Percentiles rank a stretch among this genome's conserved stretches.
Evolutionary conservation across 2,888 invertebrate species (phyloP).

Genomic region (Mantis religiosa): DNA sequence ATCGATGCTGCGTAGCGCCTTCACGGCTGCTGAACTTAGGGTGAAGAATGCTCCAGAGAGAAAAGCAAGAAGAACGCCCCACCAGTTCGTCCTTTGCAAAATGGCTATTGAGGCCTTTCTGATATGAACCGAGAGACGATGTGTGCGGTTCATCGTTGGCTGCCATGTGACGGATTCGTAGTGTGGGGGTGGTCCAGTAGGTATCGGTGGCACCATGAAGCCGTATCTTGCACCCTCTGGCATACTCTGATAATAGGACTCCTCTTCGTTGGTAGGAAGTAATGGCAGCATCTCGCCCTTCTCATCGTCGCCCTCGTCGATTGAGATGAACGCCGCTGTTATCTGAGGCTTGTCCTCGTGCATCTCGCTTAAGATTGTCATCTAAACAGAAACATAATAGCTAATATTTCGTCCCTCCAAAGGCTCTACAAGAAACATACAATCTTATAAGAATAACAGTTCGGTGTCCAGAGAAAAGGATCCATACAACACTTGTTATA

Average conservation of each 20-base stretch:
- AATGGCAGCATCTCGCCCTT: not conserved
- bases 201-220: not conserved
- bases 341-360: not conserved
- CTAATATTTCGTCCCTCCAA: too few species aligned
- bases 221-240: not conserved
- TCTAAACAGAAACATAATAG: not conserved
- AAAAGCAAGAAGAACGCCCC: slow-evolving; percentile 46
- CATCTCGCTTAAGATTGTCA: not conserved
- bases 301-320: not conserved
- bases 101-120: not conserved
- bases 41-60: slow-evolving; percentile 49
- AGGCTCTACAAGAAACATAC: too few species aligned
- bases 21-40: slow-evolving; percentile 46
- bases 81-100: slow-evolving; percentile 11
- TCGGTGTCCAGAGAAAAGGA: too few species aligned
- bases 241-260: not conserved
- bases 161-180: not conserved
- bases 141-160: slow-evolving; percentile 1
- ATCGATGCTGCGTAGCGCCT: slow-evolving; percentile 44
- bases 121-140: not conserved
- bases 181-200: not conserved
- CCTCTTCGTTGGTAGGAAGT: not conserved
- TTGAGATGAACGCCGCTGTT: not conserved
- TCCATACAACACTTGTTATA: too few species aligned
- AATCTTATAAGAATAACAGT: too few species aligned